Evolutionary conservation across 2,797 vertebrate genomes (phyloP).

Genomic region (Geotrypetes seraphini): DNA sequence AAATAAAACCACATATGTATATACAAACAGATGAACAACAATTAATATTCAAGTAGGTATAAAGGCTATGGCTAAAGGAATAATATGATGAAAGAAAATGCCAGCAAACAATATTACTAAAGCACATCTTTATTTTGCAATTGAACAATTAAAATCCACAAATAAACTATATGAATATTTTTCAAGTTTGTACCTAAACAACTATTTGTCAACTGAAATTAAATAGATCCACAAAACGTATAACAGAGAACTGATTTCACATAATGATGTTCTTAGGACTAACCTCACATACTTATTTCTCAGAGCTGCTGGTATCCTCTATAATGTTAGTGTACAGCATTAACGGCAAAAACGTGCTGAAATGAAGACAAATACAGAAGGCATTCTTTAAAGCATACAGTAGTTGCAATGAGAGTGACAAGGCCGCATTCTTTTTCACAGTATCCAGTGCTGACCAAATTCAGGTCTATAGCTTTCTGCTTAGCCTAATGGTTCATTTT

Average conservation of each 20-base stretch:
- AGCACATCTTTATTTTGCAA: slow-evolving; percentile 64
- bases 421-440: slow-evolving; percentile 40
- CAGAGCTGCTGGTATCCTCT: slow-evolving; percentile 42
- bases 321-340: slow-evolving; percentile 32
- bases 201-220: slow-evolving; percentile 54
- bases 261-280: slow-evolving; percentile 46
- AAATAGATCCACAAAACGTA: slow-evolving; percentile 58
- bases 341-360: slow-evolving; percentile 42
- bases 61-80: too few species aligned
- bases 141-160: slow-evolving; percentile 58
- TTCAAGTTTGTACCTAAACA: slow-evolving; percentile 56
- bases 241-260: slow-evolving; percentile 46
- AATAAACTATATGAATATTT: slow-evolving; percentile 48
- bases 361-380: slow-evolving; percentile 46
- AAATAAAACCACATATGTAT: too few species aligned
- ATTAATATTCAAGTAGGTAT: too few species aligned
- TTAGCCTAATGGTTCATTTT: slow-evolving; percentile 14
- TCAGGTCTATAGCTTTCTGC: slow-evolving; percentile 39
- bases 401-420: slow-evolving; percentile 42
- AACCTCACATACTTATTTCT: slow-evolving; percentile 40
- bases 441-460: slow-evolving; percentile 47
- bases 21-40: too few species aligned
- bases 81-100: neutral
- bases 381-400: slow-evolving; percentile 48
- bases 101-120: slow-evolving; percentile 42